Base-by-base conservation (phyloP, 2,113 vertebrate species). In the Pachycephala philippinensis region DNA sequence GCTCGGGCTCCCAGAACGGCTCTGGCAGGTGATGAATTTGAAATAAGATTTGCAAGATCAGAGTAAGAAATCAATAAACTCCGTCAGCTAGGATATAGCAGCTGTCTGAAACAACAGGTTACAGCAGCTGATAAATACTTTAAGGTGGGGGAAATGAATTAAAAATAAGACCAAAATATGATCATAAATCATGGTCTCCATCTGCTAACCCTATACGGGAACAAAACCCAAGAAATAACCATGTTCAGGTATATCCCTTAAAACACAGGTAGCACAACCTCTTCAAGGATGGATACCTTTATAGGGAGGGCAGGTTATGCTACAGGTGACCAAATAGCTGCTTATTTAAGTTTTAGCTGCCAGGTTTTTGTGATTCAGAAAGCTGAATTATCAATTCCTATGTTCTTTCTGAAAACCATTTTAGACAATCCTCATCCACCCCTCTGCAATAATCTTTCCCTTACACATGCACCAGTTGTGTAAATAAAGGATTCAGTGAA, bases 21-120 rank as follows among this genome's bases (percentile, higher is more conserved):
- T 11, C 70, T 27, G 70, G 20, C 71, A 47, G 45, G 37, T 27
- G 70, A 82, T 44, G 78, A 60, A 87, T 91, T 49, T 35, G 69
- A 94, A 94, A 74, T 39, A 49, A 82, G 77, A 84, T 75, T 91
- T 94, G 70, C 74, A 68, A 79, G 89, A 87, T 93, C 65, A 52
- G 69, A 84, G 70, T 65, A 54, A 87, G 59, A 93, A 96, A 97
- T 94, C 91, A 89, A 96, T 96, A 82, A 96, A 76, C 27, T 87
- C 87, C 87, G 90, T 87, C 89, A 83, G 77, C 78, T 27, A 57
- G 81, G 89, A 60, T 75, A 84, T 42, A 87, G 78, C 93, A 90
- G 84, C 84, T 83, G 81, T 26, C 91, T 80, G 84, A 69, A 91
- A 87, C 89, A 96, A 93, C 81, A 72, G 74, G 84, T 75, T 79